A percentile compares a stretch with the other conserved stretches of the same genome.
These are phyloP conservation scores for Dasypus novemcinctus DNA, from an alignment of 2,113 vertebrate genomes.

Conservation along the genomic window DNA sequence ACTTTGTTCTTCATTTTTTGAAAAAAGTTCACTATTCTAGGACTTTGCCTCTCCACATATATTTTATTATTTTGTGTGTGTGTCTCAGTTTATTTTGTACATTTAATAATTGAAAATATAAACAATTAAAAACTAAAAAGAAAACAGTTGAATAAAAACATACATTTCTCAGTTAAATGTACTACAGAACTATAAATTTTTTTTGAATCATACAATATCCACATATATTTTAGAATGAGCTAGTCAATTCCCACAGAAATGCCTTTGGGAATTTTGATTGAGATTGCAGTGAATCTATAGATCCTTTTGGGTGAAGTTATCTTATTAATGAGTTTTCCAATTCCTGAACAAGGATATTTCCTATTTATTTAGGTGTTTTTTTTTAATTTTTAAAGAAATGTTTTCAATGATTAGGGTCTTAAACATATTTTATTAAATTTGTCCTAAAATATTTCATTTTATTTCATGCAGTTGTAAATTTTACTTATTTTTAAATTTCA, in stretches of 20 bases:
- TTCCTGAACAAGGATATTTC: neutral
- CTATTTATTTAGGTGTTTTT: neutral
- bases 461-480: neutral
- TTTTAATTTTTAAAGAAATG: conserved; percentile 38
- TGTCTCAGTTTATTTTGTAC: no score
- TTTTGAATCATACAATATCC: no score
- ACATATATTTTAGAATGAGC: neutral
- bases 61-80: no score
- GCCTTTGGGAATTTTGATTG: conserved; percentile 18
- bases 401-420: neutral
- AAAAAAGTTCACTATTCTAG: neutral
- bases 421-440: conserved; percentile 43
- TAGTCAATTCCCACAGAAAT: conserved; percentile 3
- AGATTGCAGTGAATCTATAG: neutral
- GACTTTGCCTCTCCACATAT: neutral
- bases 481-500: conserved; percentile 43
- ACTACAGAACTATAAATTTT: no score
- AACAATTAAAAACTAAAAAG: no score
- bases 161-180: no score
- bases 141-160: no score
- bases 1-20: neutral
- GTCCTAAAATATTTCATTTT: neutral
- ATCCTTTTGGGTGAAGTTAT: neutral
- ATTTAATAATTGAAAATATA: no score
- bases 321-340: neutral